These are phyloP conservation scores for Drosophila neotestacea DNA, from an alignment of 2,888 invertebrate species.

Conservation along the genomic window DNA sequence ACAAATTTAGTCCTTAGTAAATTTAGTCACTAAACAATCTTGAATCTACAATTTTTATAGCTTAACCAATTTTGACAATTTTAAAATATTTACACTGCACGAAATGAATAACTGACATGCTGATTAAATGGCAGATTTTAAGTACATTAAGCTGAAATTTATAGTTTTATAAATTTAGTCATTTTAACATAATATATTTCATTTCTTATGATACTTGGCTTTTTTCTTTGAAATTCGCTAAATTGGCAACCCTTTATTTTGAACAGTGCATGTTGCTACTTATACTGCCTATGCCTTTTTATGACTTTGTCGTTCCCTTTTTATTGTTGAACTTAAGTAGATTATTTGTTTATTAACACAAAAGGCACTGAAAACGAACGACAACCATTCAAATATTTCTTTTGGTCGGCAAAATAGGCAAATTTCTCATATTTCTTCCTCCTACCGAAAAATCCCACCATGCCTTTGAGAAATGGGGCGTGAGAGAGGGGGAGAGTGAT, in stretches of 20 bases:
- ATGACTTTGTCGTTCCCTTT: slow-evolving; percentile 65
- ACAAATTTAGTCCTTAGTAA: no score
- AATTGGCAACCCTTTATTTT: background rate
- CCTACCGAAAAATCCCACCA: background rate
- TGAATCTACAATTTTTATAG: no score
- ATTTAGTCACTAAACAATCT: no score
- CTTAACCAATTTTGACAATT: no score
- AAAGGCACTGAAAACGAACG: slow-evolving; percentile 54
- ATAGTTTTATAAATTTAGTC: background rate
- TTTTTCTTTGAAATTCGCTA: background rate
- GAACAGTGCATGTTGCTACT: slow-evolving; percentile 29
- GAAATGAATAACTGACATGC: background rate
- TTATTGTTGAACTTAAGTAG: slow-evolving; percentile 73
- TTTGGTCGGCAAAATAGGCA: slow-evolving; percentile 44
- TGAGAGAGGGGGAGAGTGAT: background rate
- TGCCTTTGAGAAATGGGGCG: background rate
- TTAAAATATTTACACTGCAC: no score
- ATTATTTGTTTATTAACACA: slow-evolving; percentile 79
- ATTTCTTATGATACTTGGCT: background rate
- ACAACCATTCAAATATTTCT: slow-evolving; percentile 35
- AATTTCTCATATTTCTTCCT: slow-evolving; percentile 41
- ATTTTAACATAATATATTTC: background rate
- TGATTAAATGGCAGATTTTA: background rate
- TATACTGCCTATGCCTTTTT: slow-evolving; percentile 53
- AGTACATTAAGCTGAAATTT: background rate